Conservation (phyloP, 2,888 invertebrate species). For the Megamerina dolium region DNA sequence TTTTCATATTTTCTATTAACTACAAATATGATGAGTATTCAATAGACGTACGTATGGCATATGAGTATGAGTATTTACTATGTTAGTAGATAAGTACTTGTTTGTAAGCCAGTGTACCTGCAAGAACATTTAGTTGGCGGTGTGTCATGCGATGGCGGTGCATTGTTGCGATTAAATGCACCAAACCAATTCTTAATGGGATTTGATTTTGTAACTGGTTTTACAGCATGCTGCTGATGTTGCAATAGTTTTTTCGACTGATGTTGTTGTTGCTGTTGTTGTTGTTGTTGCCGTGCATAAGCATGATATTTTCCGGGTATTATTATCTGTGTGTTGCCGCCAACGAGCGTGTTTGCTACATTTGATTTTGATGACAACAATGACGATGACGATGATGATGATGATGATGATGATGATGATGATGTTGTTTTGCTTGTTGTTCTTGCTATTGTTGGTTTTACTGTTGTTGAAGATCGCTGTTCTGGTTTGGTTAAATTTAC, state of each 20-base stretch:
- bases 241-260: constrained; percentile 8
- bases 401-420: constrained; percentile 3
- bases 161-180: constrained; percentile 57
- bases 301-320: constrained; percentile 45
- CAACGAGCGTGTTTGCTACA: too few relatives aligned
- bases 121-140: constrained; percentile 36
- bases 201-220: constrained; percentile 36
- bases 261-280: constrained; percentile 15
- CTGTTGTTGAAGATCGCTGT: constrained; percentile 13
- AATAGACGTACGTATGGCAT: too few relatives aligned
- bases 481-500: constrained; percentile 6
- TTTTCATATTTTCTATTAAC: too few relatives aligned
- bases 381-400: constrained; percentile 15
- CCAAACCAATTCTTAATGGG: constrained; percentile 56
- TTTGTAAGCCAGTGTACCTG: constrained; percentile 35
- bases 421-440: constrained; percentile 5
- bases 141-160: constrained; percentile 37
- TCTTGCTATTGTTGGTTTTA: constrained; percentile 11
- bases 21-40: too few relatives aligned
- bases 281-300: constrained; percentile 26
- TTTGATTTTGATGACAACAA: constrained; percentile 8
- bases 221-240: constrained; percentile 6
- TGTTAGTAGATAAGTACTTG: too few relatives aligned
- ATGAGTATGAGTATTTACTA: too few relatives aligned
- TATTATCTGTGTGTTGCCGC: too few relatives aligned